phyloP scores from a whole-genome alignment of 2,113 vertebrate species.

The Pseudopipra pipra region DNA sequence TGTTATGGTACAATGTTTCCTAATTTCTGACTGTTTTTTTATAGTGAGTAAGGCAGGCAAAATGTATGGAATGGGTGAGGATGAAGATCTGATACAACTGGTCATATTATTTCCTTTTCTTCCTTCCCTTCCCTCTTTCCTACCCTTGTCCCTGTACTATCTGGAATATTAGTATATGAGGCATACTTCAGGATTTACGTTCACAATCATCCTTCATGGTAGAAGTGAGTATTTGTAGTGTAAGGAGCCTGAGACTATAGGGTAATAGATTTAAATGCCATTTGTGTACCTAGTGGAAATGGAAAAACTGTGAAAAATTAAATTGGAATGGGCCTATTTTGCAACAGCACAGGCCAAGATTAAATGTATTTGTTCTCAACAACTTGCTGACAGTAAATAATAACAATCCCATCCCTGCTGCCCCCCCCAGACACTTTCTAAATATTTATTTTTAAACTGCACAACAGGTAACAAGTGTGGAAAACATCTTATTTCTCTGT shows the following conservation, averaged over 20 bases:
- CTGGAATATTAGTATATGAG: not conserved
- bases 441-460: constrained; percentile 52
- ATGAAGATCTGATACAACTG: not conserved
- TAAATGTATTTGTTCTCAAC: constrained; percentile 87
- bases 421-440: constrained; percentile 57
- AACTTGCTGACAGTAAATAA: constrained; percentile 89
- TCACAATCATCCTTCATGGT: not conserved
- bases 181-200: not conserved
- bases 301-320: not conserved
- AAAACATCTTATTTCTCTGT: constrained; percentile 82
- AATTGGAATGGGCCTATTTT: constrained; percentile 87
- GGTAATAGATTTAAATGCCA: not conserved
- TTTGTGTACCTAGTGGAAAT: not conserved
- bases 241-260: not conserved
- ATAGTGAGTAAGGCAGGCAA: not conserved
- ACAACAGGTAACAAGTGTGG: constrained; percentile 72
- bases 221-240: not conserved
- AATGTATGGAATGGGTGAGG: not conserved
- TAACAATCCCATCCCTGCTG: constrained; percentile 18
- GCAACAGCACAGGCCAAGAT: constrained; percentile 86
- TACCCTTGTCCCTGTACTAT: not conserved
- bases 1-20: not conserved
- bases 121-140: not conserved
- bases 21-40: not conserved
- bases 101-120: not conserved